Evolutionary conservation across 2,113 vertebrate genomes (phyloP).

Genomic region (Bos indicus): DNA sequence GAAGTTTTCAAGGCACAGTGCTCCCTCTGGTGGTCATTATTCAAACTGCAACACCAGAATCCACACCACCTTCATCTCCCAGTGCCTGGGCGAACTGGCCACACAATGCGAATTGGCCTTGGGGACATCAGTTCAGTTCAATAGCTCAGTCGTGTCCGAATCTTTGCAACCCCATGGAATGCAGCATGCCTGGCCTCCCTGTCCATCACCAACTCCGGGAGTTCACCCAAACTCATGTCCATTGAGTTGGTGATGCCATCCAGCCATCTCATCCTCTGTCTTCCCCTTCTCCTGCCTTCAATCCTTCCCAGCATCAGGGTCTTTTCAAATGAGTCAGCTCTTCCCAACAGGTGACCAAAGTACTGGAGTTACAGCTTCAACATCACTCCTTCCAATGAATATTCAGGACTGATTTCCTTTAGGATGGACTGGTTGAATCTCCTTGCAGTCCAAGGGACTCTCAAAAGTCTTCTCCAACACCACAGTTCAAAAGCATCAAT

Average conservation of each 20-base stretch:
- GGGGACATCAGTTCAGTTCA: not conserved
- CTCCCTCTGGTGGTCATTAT: constrained; percentile 57
- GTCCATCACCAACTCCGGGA: not conserved
- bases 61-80: accelerated
- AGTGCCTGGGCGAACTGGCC: not conserved
- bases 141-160: accelerated
- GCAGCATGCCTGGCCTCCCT: not conserved
- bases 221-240: not conserved
- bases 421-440: not conserved
- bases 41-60: not conserved
- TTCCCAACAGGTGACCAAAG: not conserved
- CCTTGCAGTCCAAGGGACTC: not conserved
- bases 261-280: not conserved
- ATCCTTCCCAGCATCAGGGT: not conserved
- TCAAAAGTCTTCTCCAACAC: not conserved
- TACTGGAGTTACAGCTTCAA: not conserved
- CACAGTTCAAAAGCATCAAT: not conserved
- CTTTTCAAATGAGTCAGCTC: not conserved
- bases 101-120: not conserved
- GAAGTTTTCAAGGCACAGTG: constrained; percentile 58
- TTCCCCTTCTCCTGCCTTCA: not conserved
- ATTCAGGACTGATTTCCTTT: not conserved
- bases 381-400: not conserved
- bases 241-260: not conserved
- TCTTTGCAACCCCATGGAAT: not conserved